Evolutionary conservation across 2,888 invertebrate species (phyloP).

Genomic region (Ypsolopha sequella): DNA sequence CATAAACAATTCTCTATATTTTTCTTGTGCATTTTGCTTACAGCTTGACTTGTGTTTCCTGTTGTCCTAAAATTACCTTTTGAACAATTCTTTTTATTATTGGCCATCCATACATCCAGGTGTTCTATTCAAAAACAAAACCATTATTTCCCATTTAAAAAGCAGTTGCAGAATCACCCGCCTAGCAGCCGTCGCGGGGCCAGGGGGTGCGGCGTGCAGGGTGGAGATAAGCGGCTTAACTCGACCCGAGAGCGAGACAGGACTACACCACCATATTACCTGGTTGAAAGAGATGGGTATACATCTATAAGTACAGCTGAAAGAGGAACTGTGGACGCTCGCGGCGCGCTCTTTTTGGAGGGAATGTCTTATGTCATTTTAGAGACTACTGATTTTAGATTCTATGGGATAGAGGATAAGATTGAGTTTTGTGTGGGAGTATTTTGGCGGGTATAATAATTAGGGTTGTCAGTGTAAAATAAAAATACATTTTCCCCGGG

Average conservation of each 20-base stretch:
- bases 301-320: slow-evolving; percentile 59
- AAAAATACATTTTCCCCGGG: slow-evolving; percentile 66
- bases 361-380: slow-evolving; percentile 24
- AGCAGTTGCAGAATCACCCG: slow-evolving; percentile 42
- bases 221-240: slow-evolving; percentile 68
- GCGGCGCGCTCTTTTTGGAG: slow-evolving; percentile 16
- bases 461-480: slow-evolving; percentile 42
- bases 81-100: no score
- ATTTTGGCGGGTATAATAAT: slow-evolving; percentile 21
- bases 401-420: slow-evolving; percentile 7
- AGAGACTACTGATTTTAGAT: slow-evolving; percentile 14
- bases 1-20: no score
- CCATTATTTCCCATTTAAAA: no score
- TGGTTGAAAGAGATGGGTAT: slow-evolving; percentile 29
- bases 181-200: slow-evolving; percentile 36
- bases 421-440: slow-evolving; percentile 14
- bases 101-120: no score
- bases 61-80: no score
- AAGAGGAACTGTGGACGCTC: slow-evolving; percentile 50
- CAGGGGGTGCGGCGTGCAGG: slow-evolving; percentile 60
- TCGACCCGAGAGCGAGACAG: slow-evolving; percentile 45
- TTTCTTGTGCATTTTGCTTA: no score
- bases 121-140: neutral
- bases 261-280: slow-evolving; percentile 14
- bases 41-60: no score